Base-by-base conservation (phyloP, 2,113 vertebrate genomes). In the Nesoenas mayeri region DNA sequence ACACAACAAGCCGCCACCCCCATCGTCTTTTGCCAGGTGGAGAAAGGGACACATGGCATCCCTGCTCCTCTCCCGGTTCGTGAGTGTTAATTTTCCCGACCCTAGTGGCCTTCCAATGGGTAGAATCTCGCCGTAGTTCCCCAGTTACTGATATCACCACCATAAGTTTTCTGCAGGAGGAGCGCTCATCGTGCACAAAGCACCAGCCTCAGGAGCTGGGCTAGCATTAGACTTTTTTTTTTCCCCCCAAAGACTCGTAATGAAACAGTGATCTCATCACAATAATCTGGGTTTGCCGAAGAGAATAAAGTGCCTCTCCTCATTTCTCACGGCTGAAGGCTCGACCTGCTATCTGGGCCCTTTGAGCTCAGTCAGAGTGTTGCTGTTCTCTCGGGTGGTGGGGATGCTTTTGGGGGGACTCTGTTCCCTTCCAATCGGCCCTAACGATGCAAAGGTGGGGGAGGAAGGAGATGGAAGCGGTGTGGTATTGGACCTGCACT, bases 251-350 rank as follows among this genome's bases (percentile, higher is more conserved):
- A 15, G 32, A 53, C 56, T 95, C 13, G 15, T 79, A 58, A 31
- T 38, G 69, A 85, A 91, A 66, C 29, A 91, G 78, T 74, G 92
- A 96, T 91, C 67, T 94, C 91, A 88, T 88, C 88, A 71, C 22
- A 36, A 67, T 69, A 72, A 88, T 66, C 67, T 47, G 42, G 48
- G 65, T 82, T 91, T 87, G 34, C 56, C 53, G 57, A 69, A 58
- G 78, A 91, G 83, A 66, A 42, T 53, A 91, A 93, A 62, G 81
- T 3, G 11, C 21, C 75, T 96, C 91, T 82, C 74, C 84, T 84
- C 36, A 20, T 54, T 91, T 86, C 91, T 67, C 40, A 44, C 1
- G 19, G 81, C 72, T 42, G 2, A 50, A 71, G 84, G 40, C 66
- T 91, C 65, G 42, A 53, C 38, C 81, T 34, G 10, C 24, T 82